Evolutionary conservation across 2,888 invertebrate genomes (phyloP), one percentile per base, ranked within the genome.

Genomic region (Arge pagana): DNA sequence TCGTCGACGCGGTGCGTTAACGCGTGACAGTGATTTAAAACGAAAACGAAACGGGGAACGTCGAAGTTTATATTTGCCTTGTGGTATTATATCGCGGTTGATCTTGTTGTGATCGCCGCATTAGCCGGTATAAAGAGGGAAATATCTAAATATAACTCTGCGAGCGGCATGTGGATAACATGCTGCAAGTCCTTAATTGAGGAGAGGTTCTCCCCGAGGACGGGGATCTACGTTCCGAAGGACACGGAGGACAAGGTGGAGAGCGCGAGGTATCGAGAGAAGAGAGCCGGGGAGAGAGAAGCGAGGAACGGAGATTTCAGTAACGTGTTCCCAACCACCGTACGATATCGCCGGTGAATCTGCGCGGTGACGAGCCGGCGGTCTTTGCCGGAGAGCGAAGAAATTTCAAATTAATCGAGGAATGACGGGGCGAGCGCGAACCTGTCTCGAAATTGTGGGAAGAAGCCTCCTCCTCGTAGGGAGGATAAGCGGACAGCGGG

Each of bases 21-120:
- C 45, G 35, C 45, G 45, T 33, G 45, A 45, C 45, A 45, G 45
- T 45, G 45, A 45, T 45, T 45, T 45, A 45, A 45, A 45, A 35
- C 45, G 45, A 45, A 31, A 31, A n/a, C n/a, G n/a, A n/a, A n/a
- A n/a, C n/a, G 23, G 45, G 33, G 33, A 33, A 45, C 33, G 45
- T 45, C 45, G 45, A 24, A n/a, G 10, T 33, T 35, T n/a, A n/a
- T 33, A 33, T 45, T 45, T 45, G 45, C 45, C 15, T 35, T 24
- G 45, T 24, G 33, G 45, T 31, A 45, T n/a, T n/a, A n/a, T 45
- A 45, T 45, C 45, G 23, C 45, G 21, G 24, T 5, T 15, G 45
- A 45, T 45, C 45, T 45, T 31, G 45, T 45, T 45, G 31, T 33
- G 45, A 33, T 45, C 31, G 35, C 35, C 45, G 33, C 33, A 45